Evolutionary conservation across 1,140 invertebrate species (phyloP), one percentile per base, ranked within the genome.

Genomic region (Aphaenogaster rudis): DNA sequence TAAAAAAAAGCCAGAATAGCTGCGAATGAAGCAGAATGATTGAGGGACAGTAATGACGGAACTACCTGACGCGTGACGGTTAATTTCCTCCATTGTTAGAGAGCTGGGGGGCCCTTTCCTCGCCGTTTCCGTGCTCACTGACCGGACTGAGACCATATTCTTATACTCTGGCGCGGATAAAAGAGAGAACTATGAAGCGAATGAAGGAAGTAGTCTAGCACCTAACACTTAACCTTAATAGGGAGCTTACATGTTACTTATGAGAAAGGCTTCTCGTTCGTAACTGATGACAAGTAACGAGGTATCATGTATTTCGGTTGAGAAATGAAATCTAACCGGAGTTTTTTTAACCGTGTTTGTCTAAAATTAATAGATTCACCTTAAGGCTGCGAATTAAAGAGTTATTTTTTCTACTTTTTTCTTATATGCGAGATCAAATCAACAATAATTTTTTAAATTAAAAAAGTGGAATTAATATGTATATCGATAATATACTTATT

Each of bases 1-100:
- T 61, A 50, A 61, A 76, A 74, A 82, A 74, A 79, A 61, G 15
- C 1, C 4, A 17, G 67, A 36, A 21, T 81, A 81, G 80, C 80
- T 76, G 69, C 54, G 69, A 84, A 84, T 84, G 80, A 84, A 76
- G 33, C n/a, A 33, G 21, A 57, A 84, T 84, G 80, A 84, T 84
- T 84, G 80, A 81, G 50, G 50, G 50, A 84, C 69, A 84, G 54
- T 84, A 84, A 84, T 61, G 80, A 84, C 54, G 80, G 80, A 61
- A 84, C 69, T 84, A 48, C 69, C 69, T 84, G 80, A 84, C 80
- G 42, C 69, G 80, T 84, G 80, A 76, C 71, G 69, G 69, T 84
- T 84, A 84, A 84, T 84, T 84, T 84, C 80, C 69, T 63, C 54
- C 5, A 84, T 84, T 84, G 69, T 84, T 76, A 84, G 63, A 80